Evolutionary conservation across 2,888 invertebrate genomes (phyloP).

Genomic region (Acrocyrtus sp.): DNA sequence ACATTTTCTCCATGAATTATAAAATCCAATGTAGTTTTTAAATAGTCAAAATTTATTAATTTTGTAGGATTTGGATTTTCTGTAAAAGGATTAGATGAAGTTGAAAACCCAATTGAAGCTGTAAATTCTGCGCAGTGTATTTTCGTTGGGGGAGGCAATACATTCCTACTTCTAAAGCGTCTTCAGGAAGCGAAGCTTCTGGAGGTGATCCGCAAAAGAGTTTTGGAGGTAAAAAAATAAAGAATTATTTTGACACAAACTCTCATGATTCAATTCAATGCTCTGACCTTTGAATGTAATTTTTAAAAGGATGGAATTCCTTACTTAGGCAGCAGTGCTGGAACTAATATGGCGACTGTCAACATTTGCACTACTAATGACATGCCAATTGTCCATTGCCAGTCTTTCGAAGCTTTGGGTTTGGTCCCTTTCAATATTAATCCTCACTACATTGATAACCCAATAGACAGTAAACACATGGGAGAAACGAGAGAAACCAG

Average conservation of each 20-base stretch:
- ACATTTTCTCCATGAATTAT: background rate
- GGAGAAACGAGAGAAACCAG: slow-evolving; percentile 83
- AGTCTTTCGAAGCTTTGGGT: slow-evolving; percentile 73
- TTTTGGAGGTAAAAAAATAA: slow-evolving; percentile 68
- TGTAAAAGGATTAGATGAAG: slow-evolving; percentile 74
- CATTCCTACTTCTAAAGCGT: slow-evolving; percentile 77
- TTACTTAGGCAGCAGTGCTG: slow-evolving; percentile 84
- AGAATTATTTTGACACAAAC: no score
- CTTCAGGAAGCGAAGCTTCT: slow-evolving; percentile 77
- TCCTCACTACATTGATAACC: slow-evolving; percentile 81
- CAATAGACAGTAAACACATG: slow-evolving; percentile 74
- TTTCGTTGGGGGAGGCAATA: slow-evolving; percentile 85
- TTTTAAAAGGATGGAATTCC: slow-evolving; percentile 71
- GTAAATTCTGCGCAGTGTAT: slow-evolving; percentile 75
- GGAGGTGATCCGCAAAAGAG: slow-evolving; percentile 72
- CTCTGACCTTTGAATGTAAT: slow-evolving; percentile 2
- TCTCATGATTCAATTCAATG: background rate
- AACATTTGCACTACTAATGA: slow-evolving; percentile 88
- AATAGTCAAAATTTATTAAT: no score
- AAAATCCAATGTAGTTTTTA: no score
- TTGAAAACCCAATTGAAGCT: slow-evolving; percentile 70
- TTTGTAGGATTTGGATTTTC: no score
- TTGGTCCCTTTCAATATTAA: slow-evolving; percentile 67
- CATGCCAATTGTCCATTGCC: slow-evolving; percentile 82
- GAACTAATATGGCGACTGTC: slow-evolving; percentile 83